These are phyloP conservation scores for Clarias batrachus DNA, from an alignment of 2,113 vertebrate species.

Conservation along the genomic window DNA sequence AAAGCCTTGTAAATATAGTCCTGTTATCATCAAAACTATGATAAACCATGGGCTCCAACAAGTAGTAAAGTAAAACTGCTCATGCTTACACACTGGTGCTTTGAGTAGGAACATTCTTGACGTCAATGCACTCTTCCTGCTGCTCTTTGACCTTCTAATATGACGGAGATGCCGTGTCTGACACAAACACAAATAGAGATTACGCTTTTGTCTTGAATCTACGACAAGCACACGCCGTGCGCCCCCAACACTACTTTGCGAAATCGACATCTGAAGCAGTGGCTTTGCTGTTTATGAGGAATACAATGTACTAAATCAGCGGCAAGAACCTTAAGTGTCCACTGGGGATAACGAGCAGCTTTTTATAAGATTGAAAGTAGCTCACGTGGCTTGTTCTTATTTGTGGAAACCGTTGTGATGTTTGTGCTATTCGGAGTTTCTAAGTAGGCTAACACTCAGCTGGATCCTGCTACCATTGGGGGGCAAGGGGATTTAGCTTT, in stretches of 20 bases:
- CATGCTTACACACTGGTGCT: conserved; percentile 25
- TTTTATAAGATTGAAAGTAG: conserved; percentile 21
- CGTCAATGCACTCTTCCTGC: conserved; percentile 43
- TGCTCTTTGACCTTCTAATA: conserved; percentile 43
- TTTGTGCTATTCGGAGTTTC: conserved; percentile 34
- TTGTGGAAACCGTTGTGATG: conserved; percentile 30
- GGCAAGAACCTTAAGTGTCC: conserved; percentile 2
- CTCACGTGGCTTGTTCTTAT: conserved; percentile 19
- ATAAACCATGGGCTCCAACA: conserved; percentile 23
- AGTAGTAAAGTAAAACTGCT: conserved; percentile 31
- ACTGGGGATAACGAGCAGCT: conserved; percentile 3
- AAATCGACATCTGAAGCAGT: neutral
- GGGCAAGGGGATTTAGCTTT: conserved; percentile 30
- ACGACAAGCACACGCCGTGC: neutral
- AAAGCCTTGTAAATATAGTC: conserved; percentile 21
- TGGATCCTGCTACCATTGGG: conserved; percentile 17
- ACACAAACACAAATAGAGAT: conserved; percentile 22
- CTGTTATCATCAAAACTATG: conserved; percentile 35
- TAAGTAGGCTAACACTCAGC: conserved; percentile 44
- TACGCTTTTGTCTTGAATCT: neutral
- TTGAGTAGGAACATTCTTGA: conserved; percentile 31
- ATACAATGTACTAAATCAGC: conserved; percentile 18
- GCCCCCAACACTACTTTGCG: neutral
- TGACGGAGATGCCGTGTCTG: conserved; percentile 28
- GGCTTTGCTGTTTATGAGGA: conserved; percentile 7